Conservation (phyloP, 2,888 invertebrate species). For the Sisyra terminalis region DNA sequence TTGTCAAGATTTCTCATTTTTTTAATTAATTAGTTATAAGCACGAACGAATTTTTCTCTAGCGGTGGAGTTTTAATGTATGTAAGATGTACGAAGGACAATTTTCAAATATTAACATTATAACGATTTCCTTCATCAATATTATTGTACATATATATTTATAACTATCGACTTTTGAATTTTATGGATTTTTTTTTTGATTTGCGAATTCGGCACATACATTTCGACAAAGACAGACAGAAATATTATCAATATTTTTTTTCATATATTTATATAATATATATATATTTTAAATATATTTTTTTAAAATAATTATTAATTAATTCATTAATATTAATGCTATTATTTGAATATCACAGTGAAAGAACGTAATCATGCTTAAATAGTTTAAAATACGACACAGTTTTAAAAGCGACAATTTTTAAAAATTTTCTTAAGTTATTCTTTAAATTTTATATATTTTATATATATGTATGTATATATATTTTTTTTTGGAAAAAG, state of each 20-base stretch:
- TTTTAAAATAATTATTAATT: conserved; percentile 1
- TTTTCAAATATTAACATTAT: neutral
- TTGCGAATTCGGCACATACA: conserved; percentile 21
- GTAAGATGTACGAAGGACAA: neutral
- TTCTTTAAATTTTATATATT: too few relatives aligned
- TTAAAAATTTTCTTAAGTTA: neutral
- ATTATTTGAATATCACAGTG: conserved; percentile 28
- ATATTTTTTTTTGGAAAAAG: neutral
- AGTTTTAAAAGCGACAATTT: conserved; percentile 4
- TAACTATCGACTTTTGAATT: conserved; percentile 1
- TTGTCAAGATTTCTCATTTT: neutral
- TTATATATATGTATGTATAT: neutral
- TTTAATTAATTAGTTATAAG: neutral
- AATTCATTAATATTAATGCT: conserved; percentile 7
- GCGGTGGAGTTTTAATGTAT: neutral
- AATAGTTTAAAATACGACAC: conserved; percentile 4
- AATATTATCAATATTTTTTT: conserved; percentile 19
- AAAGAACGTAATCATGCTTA: conserved; percentile 15
- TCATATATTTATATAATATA: neutral
- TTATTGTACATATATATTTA: neutral
- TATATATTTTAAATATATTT: neutral
- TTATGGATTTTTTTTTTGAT: conserved; percentile 3
- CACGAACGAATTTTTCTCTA: neutral
- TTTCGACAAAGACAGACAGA: conserved; percentile 24
- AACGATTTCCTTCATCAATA: too few relatives aligned